Conservation (phyloP, 2,888 invertebrate genomes). For the Schrankia costaestrigalis region DNA sequence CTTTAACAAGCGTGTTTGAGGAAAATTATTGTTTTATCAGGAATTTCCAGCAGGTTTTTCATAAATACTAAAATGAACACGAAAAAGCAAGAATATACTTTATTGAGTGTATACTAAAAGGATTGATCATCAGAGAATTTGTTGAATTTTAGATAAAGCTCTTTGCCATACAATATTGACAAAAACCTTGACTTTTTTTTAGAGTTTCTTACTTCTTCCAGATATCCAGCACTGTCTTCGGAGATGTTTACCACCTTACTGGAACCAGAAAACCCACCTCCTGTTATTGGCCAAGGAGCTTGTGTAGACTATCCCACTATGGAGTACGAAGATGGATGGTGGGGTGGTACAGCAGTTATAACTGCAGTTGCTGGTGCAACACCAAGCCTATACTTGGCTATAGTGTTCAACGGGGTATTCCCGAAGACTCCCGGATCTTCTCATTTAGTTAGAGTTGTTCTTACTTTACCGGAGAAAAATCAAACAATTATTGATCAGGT, state of each 20-base stretch:
- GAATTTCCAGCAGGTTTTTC: constrained; percentile 1
- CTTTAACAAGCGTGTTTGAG: constrained; percentile 17
- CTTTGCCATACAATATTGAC: no score
- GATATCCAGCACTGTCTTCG: constrained; percentile 87
- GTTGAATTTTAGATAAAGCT: no score
- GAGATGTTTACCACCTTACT: constrained; percentile 91
- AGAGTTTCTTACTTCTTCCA: constrained; percentile 40
- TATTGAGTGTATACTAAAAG: no score
- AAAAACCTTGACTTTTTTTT: no score
- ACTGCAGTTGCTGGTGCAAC: constrained; percentile 90
- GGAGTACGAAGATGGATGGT: constrained; percentile 83
- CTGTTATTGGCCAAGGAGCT: constrained; percentile 78
- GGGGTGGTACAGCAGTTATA: constrained; percentile 94
- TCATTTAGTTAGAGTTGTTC: constrained; percentile 84
- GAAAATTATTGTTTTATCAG: constrained; percentile 14
- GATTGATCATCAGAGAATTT: no score
- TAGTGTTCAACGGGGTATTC: constrained; percentile 92
- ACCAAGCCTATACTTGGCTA: constrained; percentile 89
- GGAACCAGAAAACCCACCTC: constrained; percentile 84
- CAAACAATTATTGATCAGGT: constrained; percentile 88
- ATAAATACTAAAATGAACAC: neutral
- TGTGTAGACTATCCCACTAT: constrained; percentile 74
- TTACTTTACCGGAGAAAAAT: constrained; percentile 86
- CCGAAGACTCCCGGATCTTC: constrained; percentile 81
- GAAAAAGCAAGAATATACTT: neutral